Conservation (phyloP, 2,113 vertebrate genomes). For the Synodontis membranacea region DNA sequence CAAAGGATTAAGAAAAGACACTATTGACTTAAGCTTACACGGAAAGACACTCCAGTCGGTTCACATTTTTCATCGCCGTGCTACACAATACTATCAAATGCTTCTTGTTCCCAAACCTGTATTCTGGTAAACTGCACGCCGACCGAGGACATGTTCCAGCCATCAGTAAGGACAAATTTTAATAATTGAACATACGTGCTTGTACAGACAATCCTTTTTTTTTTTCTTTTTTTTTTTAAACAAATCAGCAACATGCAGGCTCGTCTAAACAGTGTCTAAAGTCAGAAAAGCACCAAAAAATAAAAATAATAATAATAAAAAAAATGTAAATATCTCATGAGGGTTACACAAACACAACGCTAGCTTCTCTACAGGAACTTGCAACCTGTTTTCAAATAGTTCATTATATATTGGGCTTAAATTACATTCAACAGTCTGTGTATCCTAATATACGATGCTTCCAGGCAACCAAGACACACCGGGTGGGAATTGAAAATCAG, state of each 20-base stretch:
- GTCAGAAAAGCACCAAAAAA: not conserved
- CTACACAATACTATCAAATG: not conserved
- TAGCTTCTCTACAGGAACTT: too few species aligned
- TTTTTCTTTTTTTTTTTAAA: too few species aligned
- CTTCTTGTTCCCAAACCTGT: not conserved
- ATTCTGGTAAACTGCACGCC: not conserved
- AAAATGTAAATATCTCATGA: not conserved
- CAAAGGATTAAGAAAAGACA: not conserved
- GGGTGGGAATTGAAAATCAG: too few species aligned
- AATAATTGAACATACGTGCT: not conserved
- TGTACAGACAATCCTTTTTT: too few species aligned
- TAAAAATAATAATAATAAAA: not conserved
- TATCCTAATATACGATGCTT: too few species aligned
- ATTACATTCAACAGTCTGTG: too few species aligned
- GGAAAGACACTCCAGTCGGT: not conserved
- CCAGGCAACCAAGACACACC: too few species aligned
- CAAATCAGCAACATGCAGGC: not conserved
- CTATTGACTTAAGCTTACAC: not conserved
- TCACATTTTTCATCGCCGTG: not conserved
- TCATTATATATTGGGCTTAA: too few species aligned
- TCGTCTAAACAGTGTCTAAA: not conserved
- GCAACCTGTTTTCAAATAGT: too few species aligned
- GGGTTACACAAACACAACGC: not conserved
- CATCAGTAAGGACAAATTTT: not conserved
- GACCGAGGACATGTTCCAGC: not conserved